Evolutionary conservation across 2,888 invertebrate genomes (phyloP).

Genomic region (Erpobdella octoculata): DNA sequence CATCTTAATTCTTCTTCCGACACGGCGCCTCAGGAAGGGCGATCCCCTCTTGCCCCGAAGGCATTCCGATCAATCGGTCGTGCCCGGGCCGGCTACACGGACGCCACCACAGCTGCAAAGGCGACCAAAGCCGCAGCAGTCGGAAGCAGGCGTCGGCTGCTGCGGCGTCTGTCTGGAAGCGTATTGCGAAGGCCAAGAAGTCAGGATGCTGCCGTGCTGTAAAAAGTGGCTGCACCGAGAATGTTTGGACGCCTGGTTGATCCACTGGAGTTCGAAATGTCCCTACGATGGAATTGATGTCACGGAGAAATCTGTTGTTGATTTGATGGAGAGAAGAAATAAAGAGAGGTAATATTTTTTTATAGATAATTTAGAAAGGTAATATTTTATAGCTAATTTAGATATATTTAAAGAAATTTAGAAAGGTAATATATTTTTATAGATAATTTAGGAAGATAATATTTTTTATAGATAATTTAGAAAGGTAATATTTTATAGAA

Average conservation of each 20-base stretch:
- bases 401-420: too few relatives aligned
- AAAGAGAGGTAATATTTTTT: not conserved
- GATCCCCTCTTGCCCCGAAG: not conserved
- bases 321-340: not conserved
- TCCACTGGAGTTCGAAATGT: conserved; percentile 49
- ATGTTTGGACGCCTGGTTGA: conserved; percentile 52
- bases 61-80: too few relatives aligned
- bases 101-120: too few relatives aligned
- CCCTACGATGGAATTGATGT: conserved; percentile 42
- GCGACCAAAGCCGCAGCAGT: too few relatives aligned
- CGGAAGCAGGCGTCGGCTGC: not conserved
- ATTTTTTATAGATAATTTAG: too few relatives aligned
- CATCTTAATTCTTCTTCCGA: not conserved
- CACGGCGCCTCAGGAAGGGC: not conserved
- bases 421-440: too few relatives aligned
- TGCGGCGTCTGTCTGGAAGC: conserved; percentile 11
- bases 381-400: too few relatives aligned
- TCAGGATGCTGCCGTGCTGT: conserved; percentile 47
- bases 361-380: too few relatives aligned
- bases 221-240: conserved; percentile 51
- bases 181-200: conserved; percentile 38
- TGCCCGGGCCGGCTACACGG: too few relatives aligned
- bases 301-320: not conserved
- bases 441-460: too few relatives aligned
- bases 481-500: too few relatives aligned